Evolutionary conservation across 2,888 invertebrate genomes (phyloP), one percentile per base, ranked within the genome.

Genomic region (Drosophila buzzatii): DNA sequence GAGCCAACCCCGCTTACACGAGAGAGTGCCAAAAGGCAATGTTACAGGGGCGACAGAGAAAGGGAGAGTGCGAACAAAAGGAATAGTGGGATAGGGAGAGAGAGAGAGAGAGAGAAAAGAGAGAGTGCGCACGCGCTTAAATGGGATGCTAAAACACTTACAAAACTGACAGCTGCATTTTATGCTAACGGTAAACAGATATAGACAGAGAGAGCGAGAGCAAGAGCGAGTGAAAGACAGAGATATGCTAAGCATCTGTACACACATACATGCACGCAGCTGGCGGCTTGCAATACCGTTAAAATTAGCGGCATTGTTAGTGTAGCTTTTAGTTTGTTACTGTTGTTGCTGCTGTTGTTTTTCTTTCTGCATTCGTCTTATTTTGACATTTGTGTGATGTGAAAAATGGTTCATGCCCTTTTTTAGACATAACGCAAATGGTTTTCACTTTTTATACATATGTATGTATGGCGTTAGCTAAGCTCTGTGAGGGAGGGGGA

Each of bases 371-470:
- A 63, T 69, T 73, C 42, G 52, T 57, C 73, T 58, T 53, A 64
- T 52, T 60, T 73, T 3, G 14, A 10, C 20, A 35, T 45, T 44
- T 45, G 27, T 35, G 23, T 33, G 44, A 33, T 75, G 61, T 60
- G 65, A 12, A 63, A 75, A 76, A 68, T 76, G 64, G 67, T 65
- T 66, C 68, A 78, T 80, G 76, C 67, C 79, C 79, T 81, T 81
- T 81, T 81, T 74, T 70, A 78, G 81, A 23, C 70, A 65, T 53
- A 70, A 53, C 57, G 44, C 56, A 71, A 78, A 78, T 57, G 57
- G 64, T 68, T 80, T 80, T 80, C 82, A 80, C 80, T 80, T 80
- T 80, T 78, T 55, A 70, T 69, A n/a, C n/a, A n/a, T n/a, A n/a
- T n/a, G n/a, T n/a, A n/a, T n/a, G n/a, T n/a, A 71, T 47, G 56